These are phyloP conservation scores for Sceloporus tristichus DNA, from an alignment of 2,113 vertebrate genomes.

Conservation along the genomic window DNA sequence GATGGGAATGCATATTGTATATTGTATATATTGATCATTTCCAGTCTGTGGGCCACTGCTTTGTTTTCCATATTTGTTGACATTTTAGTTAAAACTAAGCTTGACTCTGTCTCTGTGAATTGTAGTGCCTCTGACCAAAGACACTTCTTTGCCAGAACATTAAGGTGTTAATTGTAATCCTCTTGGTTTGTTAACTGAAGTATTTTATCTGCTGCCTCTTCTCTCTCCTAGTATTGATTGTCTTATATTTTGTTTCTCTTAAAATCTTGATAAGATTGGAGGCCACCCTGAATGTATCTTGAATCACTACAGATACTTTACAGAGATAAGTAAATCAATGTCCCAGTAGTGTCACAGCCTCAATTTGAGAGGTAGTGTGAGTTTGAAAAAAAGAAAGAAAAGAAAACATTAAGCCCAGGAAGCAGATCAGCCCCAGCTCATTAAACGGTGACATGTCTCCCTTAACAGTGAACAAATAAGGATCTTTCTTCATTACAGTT, in stretches of 20 bases:
- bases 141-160: background rate
- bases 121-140: background rate
- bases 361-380: slow-evolving; percentile 43
- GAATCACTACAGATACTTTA: background rate
- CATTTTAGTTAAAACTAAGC: too few species aligned
- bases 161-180: background rate
- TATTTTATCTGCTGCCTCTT: background rate
- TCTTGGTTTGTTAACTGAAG: background rate
- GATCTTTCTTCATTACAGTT: slow-evolving; percentile 64
- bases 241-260: background rate
- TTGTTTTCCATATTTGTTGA: too few species aligned
- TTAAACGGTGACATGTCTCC: slow-evolving; percentile 65
- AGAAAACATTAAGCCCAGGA: slow-evolving; percentile 62
- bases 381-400: background rate
- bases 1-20: too few species aligned
- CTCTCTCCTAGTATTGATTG: background rate
- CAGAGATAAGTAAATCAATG: background rate
- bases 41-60: too few species aligned
- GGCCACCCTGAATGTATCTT: background rate
- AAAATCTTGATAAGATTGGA: background rate
- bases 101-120: too few species aligned
- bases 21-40: too few species aligned
- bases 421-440: slow-evolving; percentile 40
- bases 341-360: slow-evolving; percentile 15
- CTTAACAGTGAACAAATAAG: slow-evolving; percentile 67